Evolutionary conservation across 2,797 vertebrate genomes (phyloP).

Genomic region (Aldrovandia affinis): DNA sequence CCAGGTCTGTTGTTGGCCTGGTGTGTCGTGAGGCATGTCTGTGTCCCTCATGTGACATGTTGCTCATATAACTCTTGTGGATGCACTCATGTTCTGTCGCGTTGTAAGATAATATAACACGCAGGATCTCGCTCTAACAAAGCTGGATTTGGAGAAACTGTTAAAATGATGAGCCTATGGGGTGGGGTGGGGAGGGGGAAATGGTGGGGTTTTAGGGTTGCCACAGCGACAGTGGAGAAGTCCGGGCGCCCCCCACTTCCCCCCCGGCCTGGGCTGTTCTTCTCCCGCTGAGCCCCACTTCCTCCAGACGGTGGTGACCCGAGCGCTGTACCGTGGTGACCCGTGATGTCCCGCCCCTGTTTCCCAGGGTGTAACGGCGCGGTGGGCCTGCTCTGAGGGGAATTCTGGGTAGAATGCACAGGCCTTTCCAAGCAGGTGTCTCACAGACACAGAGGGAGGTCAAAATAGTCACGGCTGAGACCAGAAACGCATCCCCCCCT

Average conservation of each 20-base stretch:
- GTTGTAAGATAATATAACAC: too few species aligned
- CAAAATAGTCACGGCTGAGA: neutral
- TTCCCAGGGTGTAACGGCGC: neutral
- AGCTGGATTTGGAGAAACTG: too few species aligned
- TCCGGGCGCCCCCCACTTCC: neutral
- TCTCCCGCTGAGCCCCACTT: neutral
- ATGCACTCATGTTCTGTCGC: too few species aligned
- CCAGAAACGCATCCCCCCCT: conserved; percentile 54
- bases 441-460: neutral
- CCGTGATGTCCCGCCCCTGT: neutral
- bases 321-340: conserved; percentile 47
- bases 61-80: too few species aligned
- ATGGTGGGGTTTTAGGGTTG: conserved; percentile 52
- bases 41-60: too few species aligned
- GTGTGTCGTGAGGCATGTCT: too few species aligned
- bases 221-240: conserved; percentile 46
- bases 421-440: neutral
- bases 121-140: too few species aligned
- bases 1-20: too few species aligned
- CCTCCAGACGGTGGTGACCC: conserved; percentile 32
- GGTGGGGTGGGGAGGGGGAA: too few species aligned
- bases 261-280: neutral
- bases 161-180: too few species aligned
- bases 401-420: neutral
- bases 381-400: neutral